These are phyloP conservation scores for Diplolepis rosae DNA, from an alignment of 2,888 invertebrate species.

Conservation along the genomic window DNA sequence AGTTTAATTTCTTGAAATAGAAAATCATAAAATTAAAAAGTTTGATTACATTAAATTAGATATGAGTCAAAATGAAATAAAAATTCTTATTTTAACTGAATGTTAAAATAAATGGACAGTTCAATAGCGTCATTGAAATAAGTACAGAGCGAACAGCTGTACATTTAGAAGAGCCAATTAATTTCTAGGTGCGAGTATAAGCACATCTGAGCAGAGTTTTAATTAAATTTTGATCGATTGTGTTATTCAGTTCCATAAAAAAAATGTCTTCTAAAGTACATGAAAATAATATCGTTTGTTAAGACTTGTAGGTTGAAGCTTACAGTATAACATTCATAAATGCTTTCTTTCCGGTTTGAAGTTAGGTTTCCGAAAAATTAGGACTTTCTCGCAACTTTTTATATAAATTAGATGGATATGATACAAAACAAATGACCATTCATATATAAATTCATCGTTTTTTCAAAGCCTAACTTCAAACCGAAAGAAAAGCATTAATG, in stretches of 20 bases:
- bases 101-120: not conserved
- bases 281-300: constrained; percentile 2
- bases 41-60: too few species aligned
- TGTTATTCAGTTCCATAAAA: not conserved
- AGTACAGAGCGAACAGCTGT: not conserved
- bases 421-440: too few species aligned
- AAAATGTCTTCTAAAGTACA: not conserved
- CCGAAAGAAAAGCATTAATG: too few species aligned
- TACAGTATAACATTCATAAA: too few species aligned
- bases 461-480: too few species aligned
- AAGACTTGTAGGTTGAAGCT: constrained; percentile 8
- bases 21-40: too few species aligned
- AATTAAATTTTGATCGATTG: not conserved
- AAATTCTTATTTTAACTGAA: not conserved
- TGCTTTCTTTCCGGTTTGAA: too few species aligned
- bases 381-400: too few species aligned
- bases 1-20: not conserved
- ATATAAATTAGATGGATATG: too few species aligned
- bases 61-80: not conserved
- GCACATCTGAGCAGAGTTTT: not conserved
- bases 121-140: constrained; percentile 2
- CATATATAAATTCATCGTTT: too few species aligned
- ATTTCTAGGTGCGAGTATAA: not conserved
- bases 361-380: too few species aligned
- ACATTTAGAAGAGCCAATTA: constrained; percentile 12